Evolutionary conservation across 2,113 vertebrate genomes (phyloP).

Genomic region (Elachura formosa): DNA sequence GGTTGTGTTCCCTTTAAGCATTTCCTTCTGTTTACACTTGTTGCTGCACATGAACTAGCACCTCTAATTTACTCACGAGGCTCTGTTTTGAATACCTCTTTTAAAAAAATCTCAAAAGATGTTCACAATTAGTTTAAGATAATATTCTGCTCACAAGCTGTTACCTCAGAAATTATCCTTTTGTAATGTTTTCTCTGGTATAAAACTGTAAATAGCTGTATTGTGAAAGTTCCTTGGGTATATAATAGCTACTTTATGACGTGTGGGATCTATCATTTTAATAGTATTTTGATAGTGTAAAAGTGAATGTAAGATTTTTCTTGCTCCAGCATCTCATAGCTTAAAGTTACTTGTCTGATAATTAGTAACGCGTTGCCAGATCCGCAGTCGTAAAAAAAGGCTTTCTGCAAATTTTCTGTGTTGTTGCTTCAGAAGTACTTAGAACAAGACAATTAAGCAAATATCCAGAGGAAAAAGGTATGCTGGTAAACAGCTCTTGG

Average conservation of each 20-base stretch:
- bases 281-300: background rate
- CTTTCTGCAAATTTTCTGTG: conserved; percentile 35
- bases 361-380: conserved; percentile 18
- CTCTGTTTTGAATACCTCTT: conserved; percentile 30
- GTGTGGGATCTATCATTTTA: background rate
- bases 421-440: conserved; percentile 9
- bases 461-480: background rate
- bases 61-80: conserved; percentile 11
- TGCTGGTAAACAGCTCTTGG: conserved; percentile 1
- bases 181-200: background rate
- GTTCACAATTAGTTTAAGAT: background rate
- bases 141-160: background rate
- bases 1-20: background rate
- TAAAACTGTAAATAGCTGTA: background rate
- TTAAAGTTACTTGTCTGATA: conserved; percentile 29
- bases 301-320: background rate
- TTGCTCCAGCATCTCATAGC: background rate
- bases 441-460: conserved; percentile 21
- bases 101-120: background rate
- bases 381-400: background rate
- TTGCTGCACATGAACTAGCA: background rate
- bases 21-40: background rate
- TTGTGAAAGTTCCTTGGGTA: background rate
- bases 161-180: conserved; percentile 1
- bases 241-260: background rate